phyloP scores from a whole-genome alignment of 2,888 invertebrate genomes.

The Drosophila basisetae region DNA sequence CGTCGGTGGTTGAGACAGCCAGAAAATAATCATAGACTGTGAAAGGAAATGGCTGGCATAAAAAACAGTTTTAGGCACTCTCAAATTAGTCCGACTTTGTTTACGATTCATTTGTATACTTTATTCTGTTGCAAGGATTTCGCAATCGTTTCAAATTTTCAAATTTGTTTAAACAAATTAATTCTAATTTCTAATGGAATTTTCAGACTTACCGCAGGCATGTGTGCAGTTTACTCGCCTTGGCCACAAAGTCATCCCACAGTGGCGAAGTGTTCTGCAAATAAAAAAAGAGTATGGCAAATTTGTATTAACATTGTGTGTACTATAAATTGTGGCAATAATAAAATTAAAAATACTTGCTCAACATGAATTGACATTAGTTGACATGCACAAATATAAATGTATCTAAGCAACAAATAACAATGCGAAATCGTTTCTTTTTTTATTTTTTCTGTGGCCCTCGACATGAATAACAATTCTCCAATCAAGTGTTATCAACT shows the following conservation, averaged over 20 bases:
- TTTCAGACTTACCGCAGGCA: constrained; percentile 92
- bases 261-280: constrained; percentile 95
- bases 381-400: neutral
- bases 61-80: constrained; percentile 38
- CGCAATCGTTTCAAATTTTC: constrained; percentile 17
- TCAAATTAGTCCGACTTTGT: constrained; percentile 44
- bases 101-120: constrained; percentile 37
- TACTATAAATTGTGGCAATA: constrained; percentile 24
- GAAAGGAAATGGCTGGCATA: constrained; percentile 53
- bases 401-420: neutral
- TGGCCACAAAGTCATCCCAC: constrained; percentile 97
- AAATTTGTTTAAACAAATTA: neutral
- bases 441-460: neutral
- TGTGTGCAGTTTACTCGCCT: constrained; percentile 97
- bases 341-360: constrained; percentile 13
- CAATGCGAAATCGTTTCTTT: neutral
- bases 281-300: constrained; percentile 18
- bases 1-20: constrained; percentile 53
- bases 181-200: neutral
- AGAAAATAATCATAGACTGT: constrained; percentile 48
- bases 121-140: constrained; percentile 37
- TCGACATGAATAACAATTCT: neutral
- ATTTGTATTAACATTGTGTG: constrained; percentile 23
- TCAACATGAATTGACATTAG: constrained; percentile 19
- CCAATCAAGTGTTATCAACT: neutral